A percentile compares a stretch with the other conserved stretches of the same genome.
Conservation (phyloP, 2,113 vertebrate species). For the Canis aureus region DNA sequence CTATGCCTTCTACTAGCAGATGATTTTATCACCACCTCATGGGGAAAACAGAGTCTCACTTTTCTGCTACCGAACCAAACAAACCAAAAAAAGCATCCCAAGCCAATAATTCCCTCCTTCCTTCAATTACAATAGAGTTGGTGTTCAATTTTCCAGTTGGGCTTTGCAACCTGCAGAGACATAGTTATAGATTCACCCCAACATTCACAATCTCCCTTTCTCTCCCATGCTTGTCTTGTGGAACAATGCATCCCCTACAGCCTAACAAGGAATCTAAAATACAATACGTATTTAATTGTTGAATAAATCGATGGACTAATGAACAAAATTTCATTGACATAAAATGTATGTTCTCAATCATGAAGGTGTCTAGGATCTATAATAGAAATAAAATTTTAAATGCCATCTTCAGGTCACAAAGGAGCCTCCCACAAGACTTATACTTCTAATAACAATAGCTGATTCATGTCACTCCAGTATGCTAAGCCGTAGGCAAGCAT, state of each 20-base stretch:
- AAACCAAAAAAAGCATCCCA: neutral
- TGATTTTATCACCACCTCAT: neutral
- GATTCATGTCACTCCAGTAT: neutral
- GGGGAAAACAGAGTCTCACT: neutral
- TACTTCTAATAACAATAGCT: neutral
- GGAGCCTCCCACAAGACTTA: neutral
- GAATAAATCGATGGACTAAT: neutral
- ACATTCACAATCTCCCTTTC: neutral
- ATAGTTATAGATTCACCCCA: neutral
- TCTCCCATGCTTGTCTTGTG: neutral
- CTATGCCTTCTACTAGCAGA: neutral
- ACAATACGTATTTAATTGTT: neutral
- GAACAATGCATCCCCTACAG: neutral
- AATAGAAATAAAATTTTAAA: slow-evolving; percentile 38
- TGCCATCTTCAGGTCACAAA: neutral
- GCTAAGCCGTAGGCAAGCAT: neutral
- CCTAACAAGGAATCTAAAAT: neutral
- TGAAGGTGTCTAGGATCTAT: neutral
- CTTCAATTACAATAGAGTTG: neutral
- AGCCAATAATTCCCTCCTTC: neutral
- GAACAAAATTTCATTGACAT: neutral
- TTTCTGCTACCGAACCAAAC: neutral
- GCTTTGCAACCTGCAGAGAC: neutral
- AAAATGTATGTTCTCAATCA: slow-evolving; percentile 38
- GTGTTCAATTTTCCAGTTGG: neutral